Evolutionary conservation across 2,888 invertebrate genomes (phyloP).

Genomic region (Drosophila anceps): DNA sequence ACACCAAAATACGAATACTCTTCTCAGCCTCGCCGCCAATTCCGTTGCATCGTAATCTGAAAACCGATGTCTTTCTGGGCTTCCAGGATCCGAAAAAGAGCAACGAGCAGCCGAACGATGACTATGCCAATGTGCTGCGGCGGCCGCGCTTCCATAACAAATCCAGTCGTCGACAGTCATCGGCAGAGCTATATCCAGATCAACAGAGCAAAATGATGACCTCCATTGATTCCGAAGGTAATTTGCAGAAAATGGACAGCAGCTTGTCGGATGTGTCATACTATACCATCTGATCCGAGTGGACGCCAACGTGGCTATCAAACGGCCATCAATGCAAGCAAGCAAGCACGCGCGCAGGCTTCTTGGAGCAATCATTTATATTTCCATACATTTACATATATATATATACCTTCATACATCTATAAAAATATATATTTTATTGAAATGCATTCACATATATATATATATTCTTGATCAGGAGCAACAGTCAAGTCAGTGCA

Average conservation of each 20-base stretch:
- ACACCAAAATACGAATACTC: neutral
- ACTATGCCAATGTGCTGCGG: neutral
- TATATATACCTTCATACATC: neutral
- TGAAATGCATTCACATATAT: too few species aligned
- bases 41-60: neutral
- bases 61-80: slow-evolving; percentile 26
- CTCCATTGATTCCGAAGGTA: neutral
- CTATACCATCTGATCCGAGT: slow-evolving; percentile 1
- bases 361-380: neutral
- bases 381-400: neutral
- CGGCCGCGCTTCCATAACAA: slow-evolving; percentile 1
- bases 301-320: neutral
- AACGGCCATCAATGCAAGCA: neutral
- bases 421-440: neutral
- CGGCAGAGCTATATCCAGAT: fast-evolving
- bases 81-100: slow-evolving; percentile 10
- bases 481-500: too few species aligned
- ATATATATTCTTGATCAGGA: neutral
- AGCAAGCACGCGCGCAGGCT: neutral
- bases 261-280: neutral
- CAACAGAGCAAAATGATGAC: neutral
- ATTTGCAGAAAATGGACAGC: neutral
- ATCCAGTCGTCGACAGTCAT: fast-evolving
- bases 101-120: fast-evolving
- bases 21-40: slow-evolving; percentile 2